phyloP scores from a whole-genome alignment of 92 coral and sea anemone species.

The Scolanthus callimorphus region DNA sequence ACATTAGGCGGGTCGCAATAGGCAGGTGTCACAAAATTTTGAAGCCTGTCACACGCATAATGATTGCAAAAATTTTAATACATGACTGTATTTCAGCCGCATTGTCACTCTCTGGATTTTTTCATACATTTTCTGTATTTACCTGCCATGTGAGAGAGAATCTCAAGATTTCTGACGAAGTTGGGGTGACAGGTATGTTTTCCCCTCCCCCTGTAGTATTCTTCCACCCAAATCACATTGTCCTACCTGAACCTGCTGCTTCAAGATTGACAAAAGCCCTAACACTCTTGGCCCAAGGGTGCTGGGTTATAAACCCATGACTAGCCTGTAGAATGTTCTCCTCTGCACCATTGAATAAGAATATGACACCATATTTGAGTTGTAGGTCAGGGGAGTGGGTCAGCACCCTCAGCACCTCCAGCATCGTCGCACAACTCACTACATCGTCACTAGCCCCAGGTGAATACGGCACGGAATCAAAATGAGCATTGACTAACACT shows the following conservation, averaged over 20 bases:
- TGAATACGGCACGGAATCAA: constrained; percentile 78
- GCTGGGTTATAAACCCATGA: constrained; percentile 96
- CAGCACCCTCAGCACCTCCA: constrained; percentile 81
- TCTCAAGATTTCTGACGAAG: too few relatives aligned
- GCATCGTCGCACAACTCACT: constrained; percentile 94
- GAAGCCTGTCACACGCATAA: too few relatives aligned
- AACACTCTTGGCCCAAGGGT: constrained; percentile 78
- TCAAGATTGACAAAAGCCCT: constrained; percentile 88
- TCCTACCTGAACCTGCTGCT: constrained; percentile 97
- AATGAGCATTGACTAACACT: constrained; percentile 83
- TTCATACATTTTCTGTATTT: too few relatives aligned
- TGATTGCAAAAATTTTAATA: too few relatives aligned
- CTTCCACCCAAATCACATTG: too few relatives aligned
- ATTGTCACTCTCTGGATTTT: too few relatives aligned
- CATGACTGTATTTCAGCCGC: too few relatives aligned
- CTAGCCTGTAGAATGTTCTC: constrained; percentile 94
- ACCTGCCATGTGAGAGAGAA: too few relatives aligned
- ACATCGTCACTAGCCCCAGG: constrained; percentile 98
- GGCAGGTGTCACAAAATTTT: too few relatives aligned
- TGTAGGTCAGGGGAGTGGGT: constrained; percentile 41
- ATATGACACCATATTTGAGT: constrained; percentile 68
- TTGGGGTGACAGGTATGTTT: too few relatives aligned
- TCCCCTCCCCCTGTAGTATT: too few relatives aligned
- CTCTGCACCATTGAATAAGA: constrained; percentile 96
- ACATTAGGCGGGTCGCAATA: too few relatives aligned